phyloP scores from a whole-genome alignment of 2,888 invertebrate genomes.

The Scrobipalpa atriplicella region DNA sequence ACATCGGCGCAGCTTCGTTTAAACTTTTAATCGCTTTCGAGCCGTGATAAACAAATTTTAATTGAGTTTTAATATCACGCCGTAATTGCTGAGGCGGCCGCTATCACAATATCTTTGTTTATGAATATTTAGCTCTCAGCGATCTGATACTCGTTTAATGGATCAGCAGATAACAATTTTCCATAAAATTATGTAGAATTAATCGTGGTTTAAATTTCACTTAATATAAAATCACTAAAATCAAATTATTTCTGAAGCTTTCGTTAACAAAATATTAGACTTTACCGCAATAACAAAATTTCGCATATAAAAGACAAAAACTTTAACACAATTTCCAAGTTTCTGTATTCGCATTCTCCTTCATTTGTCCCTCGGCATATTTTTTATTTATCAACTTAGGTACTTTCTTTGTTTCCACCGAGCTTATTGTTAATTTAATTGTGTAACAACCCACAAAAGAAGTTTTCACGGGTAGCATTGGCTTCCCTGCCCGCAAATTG shows the following conservation, averaged over 20 bases:
- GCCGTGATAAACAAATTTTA: constrained; percentile 82
- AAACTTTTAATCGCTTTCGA: constrained; percentile 81
- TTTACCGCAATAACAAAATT: constrained; percentile 41
- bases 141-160: constrained; percentile 36
- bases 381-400: constrained; percentile 63
- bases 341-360: constrained; percentile 45
- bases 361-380: constrained; percentile 60
- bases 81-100: constrained; percentile 76
- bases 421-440: constrained; percentile 63
- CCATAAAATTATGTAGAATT: not conserved
- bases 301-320: constrained; percentile 48
- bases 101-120: constrained; percentile 73
- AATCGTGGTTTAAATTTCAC: not conserved
- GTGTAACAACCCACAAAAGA: constrained; percentile 52
- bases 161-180: constrained; percentile 17
- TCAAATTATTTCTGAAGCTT: not conserved
- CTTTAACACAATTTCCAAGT: constrained; percentile 46
- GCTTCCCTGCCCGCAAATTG: constrained; percentile 50
- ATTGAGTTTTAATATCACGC: constrained; percentile 78
- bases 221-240: not conserved
- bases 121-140: constrained; percentile 64
- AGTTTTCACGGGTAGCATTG: constrained; percentile 51
- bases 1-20: constrained; percentile 50
- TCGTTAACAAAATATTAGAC: constrained; percentile 23
- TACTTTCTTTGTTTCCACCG: constrained; percentile 56